Evolutionary conservation across 2,113 vertebrate genomes (phyloP).

Genomic region (Aramus guarauna): DNA sequence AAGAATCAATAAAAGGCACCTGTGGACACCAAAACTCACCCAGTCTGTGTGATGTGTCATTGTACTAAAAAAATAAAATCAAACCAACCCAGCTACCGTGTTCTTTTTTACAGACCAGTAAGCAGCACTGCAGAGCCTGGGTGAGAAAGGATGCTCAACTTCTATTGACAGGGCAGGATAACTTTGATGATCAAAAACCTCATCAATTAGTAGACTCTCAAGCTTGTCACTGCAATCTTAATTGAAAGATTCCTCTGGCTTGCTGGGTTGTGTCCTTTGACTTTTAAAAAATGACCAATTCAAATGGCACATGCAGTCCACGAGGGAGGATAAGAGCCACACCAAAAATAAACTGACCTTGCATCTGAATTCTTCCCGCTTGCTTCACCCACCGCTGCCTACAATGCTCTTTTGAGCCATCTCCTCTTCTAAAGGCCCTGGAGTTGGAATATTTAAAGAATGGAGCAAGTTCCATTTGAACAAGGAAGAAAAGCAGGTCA

Average conservation of each 20-base stretch:
- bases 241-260: constrained; percentile 9
- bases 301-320: neutral
- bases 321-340: neutral
- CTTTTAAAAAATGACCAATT: neutral
- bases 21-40: constrained; percentile 64
- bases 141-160: neutral
- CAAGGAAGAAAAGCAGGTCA: neutral
- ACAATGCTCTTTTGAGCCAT: neutral
- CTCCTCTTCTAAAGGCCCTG: neutral
- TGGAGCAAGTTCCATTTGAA: neutral
- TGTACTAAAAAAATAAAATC: constrained; percentile 57
- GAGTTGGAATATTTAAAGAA: neutral
- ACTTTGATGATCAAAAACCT: neutral
- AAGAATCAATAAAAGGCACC: constrained; percentile 73
- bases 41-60: constrained; percentile 40
- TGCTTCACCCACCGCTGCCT: neutral
- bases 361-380: neutral
- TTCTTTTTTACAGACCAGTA: neutral
- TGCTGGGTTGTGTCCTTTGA: neutral
- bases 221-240: neutral
- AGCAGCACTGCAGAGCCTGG: neutral
- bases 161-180: neutral
- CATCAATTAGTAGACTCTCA: neutral
- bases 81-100: constrained; percentile 49
- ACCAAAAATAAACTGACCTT: neutral